These are phyloP conservation scores for Willowsia nigromaculata DNA, from an alignment of 2,888 invertebrate species.

Conservation along the genomic window DNA sequence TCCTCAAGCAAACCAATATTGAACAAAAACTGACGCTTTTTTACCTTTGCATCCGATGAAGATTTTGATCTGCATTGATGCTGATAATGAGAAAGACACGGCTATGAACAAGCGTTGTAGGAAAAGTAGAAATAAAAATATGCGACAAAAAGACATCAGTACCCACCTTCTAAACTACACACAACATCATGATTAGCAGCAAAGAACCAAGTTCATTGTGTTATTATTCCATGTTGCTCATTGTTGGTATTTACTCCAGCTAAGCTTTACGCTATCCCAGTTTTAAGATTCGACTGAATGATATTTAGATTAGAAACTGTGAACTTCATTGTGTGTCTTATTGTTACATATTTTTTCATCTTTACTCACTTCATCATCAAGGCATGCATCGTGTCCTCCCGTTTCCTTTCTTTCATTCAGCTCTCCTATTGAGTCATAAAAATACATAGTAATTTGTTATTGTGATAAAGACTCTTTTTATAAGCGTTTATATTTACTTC, in stretches of 20 bases:
- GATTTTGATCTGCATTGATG: constrained; percentile 48
- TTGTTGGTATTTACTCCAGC: not conserved
- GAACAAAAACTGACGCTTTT: not conserved
- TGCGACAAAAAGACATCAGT: constrained; percentile 38
- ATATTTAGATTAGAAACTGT: constrained; percentile 69
- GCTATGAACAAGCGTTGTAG: constrained; percentile 4
- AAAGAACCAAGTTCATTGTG: constrained; percentile 10
- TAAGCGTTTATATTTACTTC: not conserved
- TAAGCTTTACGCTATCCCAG: not conserved
- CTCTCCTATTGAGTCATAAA: constrained; percentile 46
- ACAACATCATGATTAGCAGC: not conserved
- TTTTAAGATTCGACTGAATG: constrained; percentile 44
- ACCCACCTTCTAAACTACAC: not conserved
- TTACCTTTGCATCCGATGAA: not conserved
- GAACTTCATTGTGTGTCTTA: constrained; percentile 64
- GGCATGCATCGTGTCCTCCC: constrained; percentile 54
- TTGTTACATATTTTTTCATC: constrained; percentile 52
- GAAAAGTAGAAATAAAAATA: constrained; percentile 20
- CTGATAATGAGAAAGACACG: constrained; percentile 63
- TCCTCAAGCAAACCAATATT: not conserved
- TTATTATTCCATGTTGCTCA: not conserved
- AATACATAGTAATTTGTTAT: constrained; percentile 64
- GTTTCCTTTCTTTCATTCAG: constrained; percentile 63
- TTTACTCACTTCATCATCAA: constrained; percentile 33
- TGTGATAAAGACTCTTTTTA: constrained; percentile 34